Evolutionary conservation across 2,113 vertebrate genomes (phyloP).

Genomic region (Strigops habroptila): DNA sequence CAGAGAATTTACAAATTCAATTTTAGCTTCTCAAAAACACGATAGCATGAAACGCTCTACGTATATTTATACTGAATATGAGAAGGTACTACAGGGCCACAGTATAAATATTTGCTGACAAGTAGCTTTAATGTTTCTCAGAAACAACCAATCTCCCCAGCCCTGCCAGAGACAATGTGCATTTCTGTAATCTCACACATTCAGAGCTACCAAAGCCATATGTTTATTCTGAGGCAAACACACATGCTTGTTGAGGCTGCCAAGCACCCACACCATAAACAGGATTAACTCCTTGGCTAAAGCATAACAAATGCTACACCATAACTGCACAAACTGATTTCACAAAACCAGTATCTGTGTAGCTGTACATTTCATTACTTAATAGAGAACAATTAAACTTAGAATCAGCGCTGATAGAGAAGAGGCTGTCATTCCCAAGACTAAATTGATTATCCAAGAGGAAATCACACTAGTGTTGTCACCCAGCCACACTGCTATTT

Average conservation of each 20-base stretch:
- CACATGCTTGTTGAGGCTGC: neutral
- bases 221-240: neutral
- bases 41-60: neutral
- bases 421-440: neutral
- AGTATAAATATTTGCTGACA: neutral
- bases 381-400: neutral
- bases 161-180: neutral
- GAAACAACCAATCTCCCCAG: neutral
- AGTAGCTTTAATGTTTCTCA: neutral
- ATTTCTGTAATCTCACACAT: neutral
- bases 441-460: neutral
- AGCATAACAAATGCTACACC: neutral
- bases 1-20: neutral
- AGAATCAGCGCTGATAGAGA: neutral
- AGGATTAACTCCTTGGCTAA: neutral
- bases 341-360: neutral
- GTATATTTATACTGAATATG: neutral
- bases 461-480: neutral
- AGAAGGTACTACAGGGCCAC: neutral
- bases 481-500: neutral
- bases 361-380: neutral
- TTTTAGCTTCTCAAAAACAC: neutral
- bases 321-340: neutral
- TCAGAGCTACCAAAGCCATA: neutral
- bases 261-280: neutral